phyloP scores from a whole-genome alignment of 2,888 invertebrate genomes.

The Teleogryllus oceanicus region DNA sequence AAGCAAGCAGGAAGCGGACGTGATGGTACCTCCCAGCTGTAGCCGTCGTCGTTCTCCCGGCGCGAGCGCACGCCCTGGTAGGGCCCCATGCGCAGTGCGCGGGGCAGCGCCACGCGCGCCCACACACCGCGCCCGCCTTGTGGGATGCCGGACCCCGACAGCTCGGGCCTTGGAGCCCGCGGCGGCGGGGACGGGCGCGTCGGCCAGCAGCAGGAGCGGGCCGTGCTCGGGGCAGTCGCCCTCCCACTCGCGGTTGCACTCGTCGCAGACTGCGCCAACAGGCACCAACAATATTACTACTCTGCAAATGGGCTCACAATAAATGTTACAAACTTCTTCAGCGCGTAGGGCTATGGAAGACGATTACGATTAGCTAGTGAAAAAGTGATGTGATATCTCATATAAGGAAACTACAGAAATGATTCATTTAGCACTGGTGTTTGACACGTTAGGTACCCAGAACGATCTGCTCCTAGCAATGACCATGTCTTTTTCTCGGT shows the following conservation, averaged over 20 bases:
- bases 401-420: no score
- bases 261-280: slow-evolving; percentile 34
- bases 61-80: not conserved
- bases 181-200: not conserved
- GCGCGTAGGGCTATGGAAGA: no score
- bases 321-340: no score
- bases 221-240: slow-evolving; percentile 36
- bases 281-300: no score
- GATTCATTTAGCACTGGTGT: no score
- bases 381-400: no score
- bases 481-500: no score
- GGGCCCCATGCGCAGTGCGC: not conserved
- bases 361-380: no score
- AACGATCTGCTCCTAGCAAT: no score
- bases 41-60: not conserved
- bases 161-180: not conserved
- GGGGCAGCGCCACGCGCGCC: not conserved
- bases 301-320: no score
- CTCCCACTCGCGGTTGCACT: slow-evolving; percentile 35
- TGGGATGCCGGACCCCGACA: not conserved
- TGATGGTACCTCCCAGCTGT: not conserved
- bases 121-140: not conserved
- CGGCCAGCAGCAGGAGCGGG: slow-evolving; percentile 25
- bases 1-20: no score
- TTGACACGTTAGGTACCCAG: no score